Percentiles rank a stretch among this genome's conserved stretches.
phyloP scores from a whole-genome alignment of 2,888 invertebrate genomes.

The Gastracanthus pulcherrimus region DNA sequence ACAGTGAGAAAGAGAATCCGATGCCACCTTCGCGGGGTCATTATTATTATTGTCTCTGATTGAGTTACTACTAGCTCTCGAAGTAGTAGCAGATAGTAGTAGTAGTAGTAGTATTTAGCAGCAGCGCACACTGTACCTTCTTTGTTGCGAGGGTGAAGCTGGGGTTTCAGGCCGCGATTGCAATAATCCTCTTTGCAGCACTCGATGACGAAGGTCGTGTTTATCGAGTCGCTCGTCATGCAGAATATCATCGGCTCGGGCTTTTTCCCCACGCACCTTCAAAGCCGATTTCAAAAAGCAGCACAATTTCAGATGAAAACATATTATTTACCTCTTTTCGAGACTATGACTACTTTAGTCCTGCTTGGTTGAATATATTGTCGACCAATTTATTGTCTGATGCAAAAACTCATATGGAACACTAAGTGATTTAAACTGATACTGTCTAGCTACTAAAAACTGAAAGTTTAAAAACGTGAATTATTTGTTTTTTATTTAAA shows the following conservation, averaged over 20 bases:
- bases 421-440: background rate
- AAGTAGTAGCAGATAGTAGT: background rate
- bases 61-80: background rate
- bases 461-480: background rate
- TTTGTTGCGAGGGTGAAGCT: conserved; percentile 82
- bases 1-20: conserved; percentile 61
- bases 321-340: conserved; percentile 27
- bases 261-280: conserved; percentile 88
- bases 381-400: background rate
- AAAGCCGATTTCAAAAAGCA: conserved; percentile 78
- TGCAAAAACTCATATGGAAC: background rate
- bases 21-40: conserved; percentile 62
- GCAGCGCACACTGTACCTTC: conserved; percentile 80
- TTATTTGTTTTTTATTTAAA: background rate
- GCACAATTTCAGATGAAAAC: conserved; percentile 58
- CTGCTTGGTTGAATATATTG: background rate
- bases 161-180: conserved; percentile 85
- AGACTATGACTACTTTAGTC: conserved; percentile 34
- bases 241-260: conserved; percentile 90
- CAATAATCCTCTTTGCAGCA: conserved; percentile 91
- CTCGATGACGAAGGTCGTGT: conserved; percentile 87
- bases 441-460: too few species aligned
- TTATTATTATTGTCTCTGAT: conserved; percentile 22
- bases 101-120: background rate
- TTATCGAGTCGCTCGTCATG: conserved; percentile 86